Conservation (phyloP, 1,140 invertebrate species). For the Drosophila lini region DNA sequence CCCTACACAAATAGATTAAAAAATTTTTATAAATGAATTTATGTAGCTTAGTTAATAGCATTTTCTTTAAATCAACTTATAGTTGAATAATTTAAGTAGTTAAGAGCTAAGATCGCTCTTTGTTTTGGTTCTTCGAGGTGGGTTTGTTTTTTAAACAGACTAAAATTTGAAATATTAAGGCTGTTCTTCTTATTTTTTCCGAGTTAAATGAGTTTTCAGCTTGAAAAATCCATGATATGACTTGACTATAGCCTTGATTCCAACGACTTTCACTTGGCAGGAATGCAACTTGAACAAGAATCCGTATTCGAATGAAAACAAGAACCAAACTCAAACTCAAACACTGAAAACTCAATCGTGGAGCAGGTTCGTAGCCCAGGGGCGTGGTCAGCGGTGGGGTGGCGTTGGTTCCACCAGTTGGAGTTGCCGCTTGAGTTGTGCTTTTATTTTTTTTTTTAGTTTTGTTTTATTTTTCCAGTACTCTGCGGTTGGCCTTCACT, state of each 20-base stretch:
- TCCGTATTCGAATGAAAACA: constrained; percentile 29
- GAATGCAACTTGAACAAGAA: constrained; percentile 54
- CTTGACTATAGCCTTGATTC: constrained; percentile 48
- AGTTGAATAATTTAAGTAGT: neutral
- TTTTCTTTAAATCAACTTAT: neutral
- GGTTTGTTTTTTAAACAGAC: no score
- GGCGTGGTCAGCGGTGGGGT: constrained; percentile 10
- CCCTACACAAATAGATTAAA: no score
- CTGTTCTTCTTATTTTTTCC: neutral
- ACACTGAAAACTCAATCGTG: neutral
- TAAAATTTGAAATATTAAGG: neutral
- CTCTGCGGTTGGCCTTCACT: constrained; percentile 42
- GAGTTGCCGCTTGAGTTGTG: constrained; percentile 43
- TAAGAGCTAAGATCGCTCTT: neutral
- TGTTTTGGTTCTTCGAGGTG: neutral
- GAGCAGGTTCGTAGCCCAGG: constrained; percentile 16
- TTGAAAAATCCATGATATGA: neutral
- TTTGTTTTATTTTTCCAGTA: neutral
- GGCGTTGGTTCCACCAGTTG: constrained; percentile 27
- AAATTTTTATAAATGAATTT: no score
- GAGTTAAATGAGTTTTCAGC: neutral
- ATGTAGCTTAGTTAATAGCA: neutral
- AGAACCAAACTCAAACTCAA: constrained; percentile 17
- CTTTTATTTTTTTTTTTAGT: neutral
- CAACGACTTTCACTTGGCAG: constrained; percentile 64